Conservation (phyloP, 2,888 invertebrate species). For the Oscheius myriophilus region DNA sequence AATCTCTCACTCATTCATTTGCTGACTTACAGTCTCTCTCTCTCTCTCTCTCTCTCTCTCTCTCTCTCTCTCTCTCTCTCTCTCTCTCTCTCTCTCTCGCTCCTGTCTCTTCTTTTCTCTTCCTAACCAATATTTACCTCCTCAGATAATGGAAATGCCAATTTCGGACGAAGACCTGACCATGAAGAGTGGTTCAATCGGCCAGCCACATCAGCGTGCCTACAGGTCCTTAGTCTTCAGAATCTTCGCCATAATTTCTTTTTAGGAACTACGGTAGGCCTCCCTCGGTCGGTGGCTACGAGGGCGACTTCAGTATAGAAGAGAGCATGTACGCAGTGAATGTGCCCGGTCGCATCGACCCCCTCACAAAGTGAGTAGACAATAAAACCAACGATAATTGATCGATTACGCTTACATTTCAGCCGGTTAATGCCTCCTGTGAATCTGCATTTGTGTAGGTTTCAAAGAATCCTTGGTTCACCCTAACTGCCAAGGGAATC, state of each 20-base stretch:
- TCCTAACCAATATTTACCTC: too few species aligned
- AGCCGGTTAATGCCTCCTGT: conserved; percentile 50
- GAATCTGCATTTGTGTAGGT: conserved; percentile 42
- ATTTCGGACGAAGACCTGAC: conserved; percentile 69
- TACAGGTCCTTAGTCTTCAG: conserved; percentile 9
- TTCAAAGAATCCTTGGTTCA: not conserved
- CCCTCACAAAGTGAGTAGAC: conserved; percentile 63
- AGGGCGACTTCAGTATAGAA: conserved; percentile 69
- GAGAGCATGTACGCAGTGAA: conserved; percentile 70
- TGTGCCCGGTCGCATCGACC: conserved; percentile 61
- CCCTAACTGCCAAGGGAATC: not conserved
- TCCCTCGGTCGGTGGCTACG: conserved; percentile 49
- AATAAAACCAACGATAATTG: not conserved
- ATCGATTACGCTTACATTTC: conserved; percentile 32
- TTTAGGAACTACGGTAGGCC: conserved; percentile 48
- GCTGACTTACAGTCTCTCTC: too few species aligned
- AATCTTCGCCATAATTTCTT: not conserved
- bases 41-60: not conserved
- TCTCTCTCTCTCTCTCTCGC: not conserved
- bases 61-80: not conserved
- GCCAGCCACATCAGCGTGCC: conserved; percentile 43
- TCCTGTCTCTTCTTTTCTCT: too few species aligned
- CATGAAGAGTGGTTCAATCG: conserved; percentile 60
- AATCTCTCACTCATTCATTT: too few species aligned
- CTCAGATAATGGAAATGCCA: conserved; percentile 68